Evolutionary conservation across 2,797 vertebrate genomes (phyloP).

Genomic region (Falco rusticolus): DNA sequence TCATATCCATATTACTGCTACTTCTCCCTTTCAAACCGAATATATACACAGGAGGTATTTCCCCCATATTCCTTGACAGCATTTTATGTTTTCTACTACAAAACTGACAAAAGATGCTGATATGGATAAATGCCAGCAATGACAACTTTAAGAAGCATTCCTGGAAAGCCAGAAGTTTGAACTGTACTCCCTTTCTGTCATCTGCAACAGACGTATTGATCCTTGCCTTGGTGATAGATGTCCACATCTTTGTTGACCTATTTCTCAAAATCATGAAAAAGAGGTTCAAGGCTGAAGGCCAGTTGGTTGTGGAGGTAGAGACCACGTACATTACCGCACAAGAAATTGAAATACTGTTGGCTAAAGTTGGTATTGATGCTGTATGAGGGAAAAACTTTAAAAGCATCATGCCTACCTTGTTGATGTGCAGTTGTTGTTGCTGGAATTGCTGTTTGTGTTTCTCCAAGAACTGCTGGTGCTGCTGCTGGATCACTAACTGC

Average conservation of each 20-base stretch:
- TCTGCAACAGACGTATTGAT: neutral
- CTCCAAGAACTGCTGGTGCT: constrained; percentile 99
- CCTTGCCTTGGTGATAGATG: neutral
- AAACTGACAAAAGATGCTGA: neutral
- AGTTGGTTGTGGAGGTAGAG: neutral
- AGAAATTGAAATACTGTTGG: accelerated
- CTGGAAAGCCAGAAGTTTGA: neutral
- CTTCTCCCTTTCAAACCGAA: neutral
- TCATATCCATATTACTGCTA: neutral
- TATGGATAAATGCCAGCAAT: neutral
- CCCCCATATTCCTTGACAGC: neutral
- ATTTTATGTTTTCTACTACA: neutral
- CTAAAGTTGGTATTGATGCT: neutral
- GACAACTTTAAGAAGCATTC: neutral
- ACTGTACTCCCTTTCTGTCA: neutral
- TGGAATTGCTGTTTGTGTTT: constrained; percentile 99
- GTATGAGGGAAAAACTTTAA: neutral
- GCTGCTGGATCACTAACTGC: constrained; percentile 98
- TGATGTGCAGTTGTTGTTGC: constrained; percentile 94
- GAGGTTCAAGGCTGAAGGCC: neutral
- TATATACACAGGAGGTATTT: neutral
- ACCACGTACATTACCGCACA: neutral
- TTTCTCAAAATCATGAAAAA: neutral
- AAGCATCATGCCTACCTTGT: constrained; percentile 83
- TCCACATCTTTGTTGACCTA: neutral